Conservation (phyloP, 2,113 vertebrate genomes). For the Prionailurus viverrinus region DNA sequence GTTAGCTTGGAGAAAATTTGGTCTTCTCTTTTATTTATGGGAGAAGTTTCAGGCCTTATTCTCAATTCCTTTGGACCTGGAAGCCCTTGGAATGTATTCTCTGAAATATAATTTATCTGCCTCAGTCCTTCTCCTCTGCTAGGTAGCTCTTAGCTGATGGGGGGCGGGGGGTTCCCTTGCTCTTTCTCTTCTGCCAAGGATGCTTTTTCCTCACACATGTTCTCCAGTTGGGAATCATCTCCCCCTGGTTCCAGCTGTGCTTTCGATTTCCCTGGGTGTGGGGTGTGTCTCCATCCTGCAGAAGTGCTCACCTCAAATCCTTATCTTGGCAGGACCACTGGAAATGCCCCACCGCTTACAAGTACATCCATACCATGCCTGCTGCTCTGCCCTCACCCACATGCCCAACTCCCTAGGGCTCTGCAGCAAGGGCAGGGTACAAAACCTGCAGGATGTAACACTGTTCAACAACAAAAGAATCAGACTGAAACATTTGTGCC, state of each 20-base stretch:
- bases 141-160: neutral
- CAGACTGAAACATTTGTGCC: neutral
- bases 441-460: neutral
- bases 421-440: neutral
- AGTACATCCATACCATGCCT: rapidly evolving
- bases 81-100: neutral
- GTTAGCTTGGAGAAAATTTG: neutral
- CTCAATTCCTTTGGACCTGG: neutral
- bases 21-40: neutral
- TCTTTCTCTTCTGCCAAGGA: neutral
- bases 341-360: neutral
- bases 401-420: neutral
- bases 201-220: neutral
- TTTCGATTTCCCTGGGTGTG: neutral
- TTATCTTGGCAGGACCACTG: too few relatives aligned
- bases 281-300: neutral
- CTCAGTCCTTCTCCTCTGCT: neutral
- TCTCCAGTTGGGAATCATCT: rapidly evolving
- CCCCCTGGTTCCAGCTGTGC: rapidly evolving
- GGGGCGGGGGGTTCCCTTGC: neutral
- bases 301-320: neutral
- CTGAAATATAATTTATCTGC: neutral
- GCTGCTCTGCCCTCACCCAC: neutral
- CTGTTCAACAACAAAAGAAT: neutral
- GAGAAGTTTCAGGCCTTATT: neutral